Percentiles rank a stretch among this genome's conserved stretches.
Conservation (phyloP, 2,888 invertebrate genomes). For the Tachina fera region DNA sequence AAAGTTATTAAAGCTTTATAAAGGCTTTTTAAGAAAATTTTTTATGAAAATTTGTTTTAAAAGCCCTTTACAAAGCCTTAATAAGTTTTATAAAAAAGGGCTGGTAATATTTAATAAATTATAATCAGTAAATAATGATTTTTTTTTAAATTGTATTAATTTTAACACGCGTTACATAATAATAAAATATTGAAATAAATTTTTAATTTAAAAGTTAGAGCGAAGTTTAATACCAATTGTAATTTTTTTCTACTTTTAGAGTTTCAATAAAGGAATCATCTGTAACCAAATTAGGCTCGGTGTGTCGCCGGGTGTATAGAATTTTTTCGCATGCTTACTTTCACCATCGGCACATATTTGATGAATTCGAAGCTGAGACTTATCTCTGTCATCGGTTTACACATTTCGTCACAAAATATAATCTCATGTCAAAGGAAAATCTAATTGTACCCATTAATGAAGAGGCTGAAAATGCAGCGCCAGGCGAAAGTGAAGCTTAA, state of each 20-base stretch:
- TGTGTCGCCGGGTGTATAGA: conserved; percentile 98
- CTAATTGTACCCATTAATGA: conserved; percentile 98
- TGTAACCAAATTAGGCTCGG: conserved; percentile 98
- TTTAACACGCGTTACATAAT: no score
- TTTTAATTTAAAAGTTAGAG: no score
- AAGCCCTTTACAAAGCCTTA: no score
- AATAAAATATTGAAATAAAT: no score
- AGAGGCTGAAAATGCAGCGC: conserved; percentile 85
- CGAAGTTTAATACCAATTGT: no score
- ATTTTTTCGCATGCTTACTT: conserved; percentile 99
- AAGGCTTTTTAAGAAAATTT: no score
- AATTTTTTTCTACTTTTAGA: conserved; percentile 84
- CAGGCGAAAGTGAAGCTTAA: conserved; percentile 84
- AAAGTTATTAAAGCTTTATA: no score
- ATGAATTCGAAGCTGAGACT: conserved; percentile 98
- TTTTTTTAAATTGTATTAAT: no score
- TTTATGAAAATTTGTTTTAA: no score
- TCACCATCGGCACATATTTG: conserved; percentile 98
- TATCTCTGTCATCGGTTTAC: conserved; percentile 98
- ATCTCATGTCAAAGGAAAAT: conserved; percentile 98
- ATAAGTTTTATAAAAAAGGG: no score
- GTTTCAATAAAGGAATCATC: conserved; percentile 99
- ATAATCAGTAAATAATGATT: no score
- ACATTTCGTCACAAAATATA: conserved; percentile 98
- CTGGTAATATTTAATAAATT: no score